These are phyloP conservation scores for Myanophis thanlyinensis DNA, from an alignment of 2,113 vertebrate species.

Conservation along the genomic window DNA sequence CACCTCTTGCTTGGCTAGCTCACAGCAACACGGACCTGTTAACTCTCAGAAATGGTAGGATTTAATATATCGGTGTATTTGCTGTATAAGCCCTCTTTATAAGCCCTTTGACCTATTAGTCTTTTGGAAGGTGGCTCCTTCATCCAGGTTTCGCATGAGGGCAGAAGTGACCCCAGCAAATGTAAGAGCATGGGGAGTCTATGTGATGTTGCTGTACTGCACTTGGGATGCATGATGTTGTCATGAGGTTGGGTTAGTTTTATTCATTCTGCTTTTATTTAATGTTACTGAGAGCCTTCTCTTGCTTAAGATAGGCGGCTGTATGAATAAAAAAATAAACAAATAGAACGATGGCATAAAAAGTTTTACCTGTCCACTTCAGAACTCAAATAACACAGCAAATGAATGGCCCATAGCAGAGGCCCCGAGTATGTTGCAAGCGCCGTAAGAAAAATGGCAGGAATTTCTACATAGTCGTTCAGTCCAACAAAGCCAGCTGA, in stretches of 20 bases:
- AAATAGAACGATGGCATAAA: neutral
- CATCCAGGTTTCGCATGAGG: neutral
- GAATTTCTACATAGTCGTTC: conserved; percentile 83
- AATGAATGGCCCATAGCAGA: conserved; percentile 89
- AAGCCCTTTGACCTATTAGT: neutral
- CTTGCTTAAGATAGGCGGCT: neutral
- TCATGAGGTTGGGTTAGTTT: neutral
- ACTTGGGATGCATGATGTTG: neutral
- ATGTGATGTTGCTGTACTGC: neutral
- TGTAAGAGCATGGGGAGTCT: neutral
- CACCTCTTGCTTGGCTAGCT: neutral
- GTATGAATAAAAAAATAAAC: neutral
- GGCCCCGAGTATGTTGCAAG: conserved; percentile 88
- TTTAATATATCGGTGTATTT: neutral
- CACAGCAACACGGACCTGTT: neutral
- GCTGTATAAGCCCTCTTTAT: neutral
- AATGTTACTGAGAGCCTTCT: neutral
- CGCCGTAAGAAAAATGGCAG: conserved; percentile 85
- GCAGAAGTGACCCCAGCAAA: neutral
- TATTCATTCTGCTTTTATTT: neutral
- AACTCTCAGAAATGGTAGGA: neutral
- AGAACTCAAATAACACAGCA: conserved; percentile 86
- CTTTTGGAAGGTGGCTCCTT: neutral
- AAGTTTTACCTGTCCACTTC: conserved; percentile 77
- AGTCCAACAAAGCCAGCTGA: conserved; percentile 93